Base-by-base conservation (phyloP, 2,888 invertebrate species). In the Epinotia demarniana region DNA sequence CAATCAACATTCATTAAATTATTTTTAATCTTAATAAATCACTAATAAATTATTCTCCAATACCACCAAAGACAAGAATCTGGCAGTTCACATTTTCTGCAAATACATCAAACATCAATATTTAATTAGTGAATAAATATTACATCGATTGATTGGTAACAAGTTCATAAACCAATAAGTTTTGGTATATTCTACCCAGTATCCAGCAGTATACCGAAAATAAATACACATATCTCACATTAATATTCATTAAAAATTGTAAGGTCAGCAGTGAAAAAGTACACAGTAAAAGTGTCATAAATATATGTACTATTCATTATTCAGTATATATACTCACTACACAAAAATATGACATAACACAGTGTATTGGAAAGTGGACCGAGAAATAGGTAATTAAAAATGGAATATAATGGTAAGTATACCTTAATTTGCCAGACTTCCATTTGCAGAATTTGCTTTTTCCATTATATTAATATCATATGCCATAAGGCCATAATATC, bases 11-110 rank as follows among this genome's bases (percentile, higher is more conserved):
- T 69, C 11, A 16, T 60, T 23, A 46, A 23, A 46, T 69, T 46
- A 69, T 60, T 16, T 69, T 68, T n/a, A 39, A 57, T 57, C 19
- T 67, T 67, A 64, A 13, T 69, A 69, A 60, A 60, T 60, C 69
- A 69, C 69, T 23, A 60, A 69, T 69, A 68, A 57, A 68, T 68
- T 43, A 57, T 58, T 68, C 8, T 60, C 9, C 46, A 58, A 58
- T 69, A 60, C 16, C 57, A 18, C n/a, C 18, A 23, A 39, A 55
- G 16, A 69, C 58, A 69, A 23, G 18, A 13, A 39, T 16, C 13
- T 23, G 27, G 46, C 19, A 12, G 12, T 11, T 23, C 43, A 49
- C 18, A 19, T 18, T 66, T 66, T 53, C 9, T 33, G 61, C 49
- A 60, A 62, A 27, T 53, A 70, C 23, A 60, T 61, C 33, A n/a